Evolutionary conservation across 2,888 invertebrate genomes (phyloP), one percentile per base, ranked within the genome.

Genomic region (Beris chalybata): DNA sequence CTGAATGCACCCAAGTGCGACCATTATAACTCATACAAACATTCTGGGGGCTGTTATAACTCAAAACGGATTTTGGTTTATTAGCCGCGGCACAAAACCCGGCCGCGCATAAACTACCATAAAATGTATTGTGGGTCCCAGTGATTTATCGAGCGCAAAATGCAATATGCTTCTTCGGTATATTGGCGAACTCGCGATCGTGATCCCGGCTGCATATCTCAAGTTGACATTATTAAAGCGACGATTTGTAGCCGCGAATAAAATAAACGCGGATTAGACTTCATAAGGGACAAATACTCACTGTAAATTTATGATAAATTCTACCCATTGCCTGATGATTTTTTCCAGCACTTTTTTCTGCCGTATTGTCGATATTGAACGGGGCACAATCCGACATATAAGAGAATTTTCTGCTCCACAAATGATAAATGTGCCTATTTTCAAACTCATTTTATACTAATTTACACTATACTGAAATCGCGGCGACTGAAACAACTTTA

Each of bases 241-340:
- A 78, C 78, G 79, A 78, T 78, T 78, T 78, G 78, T 78, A 78
- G 78, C 77, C 73, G 76, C 74, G 77, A 78, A 78, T 78, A 78
- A 78, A 78, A 79, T 78, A 78, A 78, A 78, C 77, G 79, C 79
- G 78, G 78, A 78, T 78, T 78, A 78, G 77, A 77, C 79, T 77
- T 76, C 78, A 79, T 78, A 78, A 79, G 75, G 79, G 79, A 78
- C 79, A 78, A 78, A 77, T 78, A 77, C 78, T 78, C 78, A 76
- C 72, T 72, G 64, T 11, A 15, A 55, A 64, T 64, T 64, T 54
- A 64, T 54, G 54, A 44, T 54, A 12, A 64, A 64, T 64, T 64
- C 38, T 44, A 22, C 32, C 30, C 54, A 45, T 64, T 64, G 29
- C 13, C 13, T 45, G 47, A 13, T 45, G 12, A 22, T 48, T 45